These are phyloP conservation scores for Eremophila alpestris DNA, from an alignment of 2,797 vertebrate genomes.

Conservation along the genomic window DNA sequence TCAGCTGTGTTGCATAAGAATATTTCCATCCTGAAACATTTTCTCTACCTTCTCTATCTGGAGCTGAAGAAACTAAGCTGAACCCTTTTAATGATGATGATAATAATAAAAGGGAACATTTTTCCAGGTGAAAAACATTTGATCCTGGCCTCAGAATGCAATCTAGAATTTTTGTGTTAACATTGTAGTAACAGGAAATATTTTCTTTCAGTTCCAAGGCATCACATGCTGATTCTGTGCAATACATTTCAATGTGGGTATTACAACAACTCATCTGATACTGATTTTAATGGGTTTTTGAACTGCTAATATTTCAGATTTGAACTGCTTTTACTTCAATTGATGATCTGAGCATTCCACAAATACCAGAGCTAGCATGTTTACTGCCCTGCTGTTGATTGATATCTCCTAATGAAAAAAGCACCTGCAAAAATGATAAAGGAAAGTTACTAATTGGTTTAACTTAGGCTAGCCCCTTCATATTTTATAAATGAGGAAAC, in stretches of 20 bases:
- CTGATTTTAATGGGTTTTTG: constrained; percentile 59
- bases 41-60: neutral
- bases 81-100: neutral
- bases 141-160: neutral
- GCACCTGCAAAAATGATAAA: constrained; percentile 66
- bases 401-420: constrained; percentile 66
- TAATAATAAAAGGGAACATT: neutral
- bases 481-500: constrained; percentile 63
- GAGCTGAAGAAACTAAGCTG: neutral
- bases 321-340: constrained; percentile 45
- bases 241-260: constrained; percentile 1
- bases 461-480: constrained; percentile 64
- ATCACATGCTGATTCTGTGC: constrained; percentile 1
- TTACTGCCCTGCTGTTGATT: constrained; percentile 64
- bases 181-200: constrained; percentile 14
- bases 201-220: constrained; percentile 31
- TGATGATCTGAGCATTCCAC: constrained; percentile 59
- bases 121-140: constrained; percentile 5
- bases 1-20: neutral
- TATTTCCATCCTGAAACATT: neutral
- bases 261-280: constrained; percentile 29
- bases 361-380: constrained; percentile 57
- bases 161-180: constrained; percentile 1
- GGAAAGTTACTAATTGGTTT: constrained; percentile 66
- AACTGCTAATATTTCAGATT: constrained; percentile 64